A percentile compares a stretch with the other conserved stretches of the same genome.
These are phyloP conservation scores for Microhierax caerulescens DNA, from an alignment of 2,797 vertebrate genomes.

Conservation along the genomic window DNA sequence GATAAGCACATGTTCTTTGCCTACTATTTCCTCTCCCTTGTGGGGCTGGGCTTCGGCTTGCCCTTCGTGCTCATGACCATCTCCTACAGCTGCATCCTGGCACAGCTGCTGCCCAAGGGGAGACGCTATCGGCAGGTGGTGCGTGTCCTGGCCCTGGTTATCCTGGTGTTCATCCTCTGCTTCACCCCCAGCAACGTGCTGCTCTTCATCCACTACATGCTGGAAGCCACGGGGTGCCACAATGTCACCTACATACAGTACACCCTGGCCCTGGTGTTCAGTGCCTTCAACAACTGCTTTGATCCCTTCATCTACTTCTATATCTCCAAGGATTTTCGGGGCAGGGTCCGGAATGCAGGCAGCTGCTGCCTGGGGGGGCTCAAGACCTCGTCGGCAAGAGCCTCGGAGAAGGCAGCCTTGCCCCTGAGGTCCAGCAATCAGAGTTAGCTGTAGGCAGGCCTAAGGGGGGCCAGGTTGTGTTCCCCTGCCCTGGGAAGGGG, in stretches of 20 bases:
- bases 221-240: neutral
- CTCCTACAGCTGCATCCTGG: constrained; percentile 55
- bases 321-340: constrained; percentile 26
- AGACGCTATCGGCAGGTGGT: neutral
- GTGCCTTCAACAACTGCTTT: constrained; percentile 52
- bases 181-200: constrained; percentile 61
- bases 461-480: no score
- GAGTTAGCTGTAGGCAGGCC: neutral
- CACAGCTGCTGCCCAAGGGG: neutral
- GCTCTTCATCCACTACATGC: constrained; percentile 33
- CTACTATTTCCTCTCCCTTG: constrained; percentile 38
- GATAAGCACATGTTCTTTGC: neutral
- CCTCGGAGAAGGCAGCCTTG: neutral
- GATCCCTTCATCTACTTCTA: constrained; percentile 65
- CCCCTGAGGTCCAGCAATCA: neutral
- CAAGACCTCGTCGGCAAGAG: rapidly evolving
- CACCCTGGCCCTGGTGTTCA: neutral
- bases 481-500: rapidly evolving
- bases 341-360: neutral
- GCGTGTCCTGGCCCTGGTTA: constrained; percentile 14
- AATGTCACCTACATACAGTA: constrained; percentile 10
- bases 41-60: constrained; percentile 47
- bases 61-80: constrained; percentile 8
- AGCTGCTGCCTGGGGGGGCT: neutral
- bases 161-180: constrained; percentile 54